These are phyloP conservation scores for Tribolium madens DNA, from an alignment of 1,140 invertebrate species.

Conservation along the genomic window DNA sequence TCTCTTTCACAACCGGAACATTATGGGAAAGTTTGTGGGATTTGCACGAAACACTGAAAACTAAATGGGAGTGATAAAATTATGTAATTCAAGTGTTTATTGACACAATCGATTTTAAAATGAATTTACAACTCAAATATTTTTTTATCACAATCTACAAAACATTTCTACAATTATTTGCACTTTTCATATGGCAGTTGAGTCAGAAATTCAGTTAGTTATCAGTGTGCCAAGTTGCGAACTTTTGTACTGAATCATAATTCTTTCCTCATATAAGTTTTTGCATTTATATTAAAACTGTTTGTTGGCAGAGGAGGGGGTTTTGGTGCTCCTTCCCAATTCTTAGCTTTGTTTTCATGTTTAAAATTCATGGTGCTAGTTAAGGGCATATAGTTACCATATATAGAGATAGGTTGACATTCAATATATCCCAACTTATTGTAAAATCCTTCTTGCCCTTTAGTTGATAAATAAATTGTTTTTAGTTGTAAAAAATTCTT, in stretches of 20 bases:
- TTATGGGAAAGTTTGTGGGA: conserved; percentile 76
- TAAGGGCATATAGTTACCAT: conserved; percentile 65
- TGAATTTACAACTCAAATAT: conserved; percentile 6
- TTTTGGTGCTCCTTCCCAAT: conserved; percentile 35
- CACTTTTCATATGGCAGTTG: conserved; percentile 21
- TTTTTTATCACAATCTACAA: too few relatives aligned
- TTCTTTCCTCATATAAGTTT: conserved; percentile 62
- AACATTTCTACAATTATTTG: too few relatives aligned
- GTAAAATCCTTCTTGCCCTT: conserved; percentile 83
- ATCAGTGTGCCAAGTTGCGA: not conserved
- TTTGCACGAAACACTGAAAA: conserved; percentile 60
- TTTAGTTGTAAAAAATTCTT: conserved; percentile 71
- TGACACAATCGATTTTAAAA: conserved; percentile 1
- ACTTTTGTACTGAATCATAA: conserved; percentile 44
- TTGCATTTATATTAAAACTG: conserved; percentile 45
- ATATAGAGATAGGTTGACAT: conserved; percentile 78
- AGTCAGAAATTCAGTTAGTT: not conserved
- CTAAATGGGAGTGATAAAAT: not conserved
- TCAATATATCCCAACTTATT: conserved; percentile 78
- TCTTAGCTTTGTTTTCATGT: conserved; percentile 12
- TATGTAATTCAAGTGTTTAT: not conserved
- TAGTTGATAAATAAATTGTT: conserved; percentile 79
- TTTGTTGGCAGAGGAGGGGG: conserved; percentile 49
- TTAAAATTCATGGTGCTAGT: conserved; percentile 11
- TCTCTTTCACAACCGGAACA: conserved; percentile 75